These are phyloP conservation scores for Regulus satrapa DNA, from an alignment of 2,113 vertebrate genomes.

Conservation along the genomic window DNA sequence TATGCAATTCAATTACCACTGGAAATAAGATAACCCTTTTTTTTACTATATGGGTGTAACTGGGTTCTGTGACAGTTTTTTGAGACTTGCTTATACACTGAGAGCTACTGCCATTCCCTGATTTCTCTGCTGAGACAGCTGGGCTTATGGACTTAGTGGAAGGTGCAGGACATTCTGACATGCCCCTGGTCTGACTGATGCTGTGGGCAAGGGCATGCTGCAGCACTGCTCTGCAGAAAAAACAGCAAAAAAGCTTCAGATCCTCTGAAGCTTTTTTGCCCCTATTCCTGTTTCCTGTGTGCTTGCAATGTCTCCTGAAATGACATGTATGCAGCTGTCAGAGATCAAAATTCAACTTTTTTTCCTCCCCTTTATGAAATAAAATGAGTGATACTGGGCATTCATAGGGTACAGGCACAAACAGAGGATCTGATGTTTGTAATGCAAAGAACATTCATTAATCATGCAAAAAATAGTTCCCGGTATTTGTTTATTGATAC, in stretches of 20 bases:
- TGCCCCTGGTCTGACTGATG: not conserved
- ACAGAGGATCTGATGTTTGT: not conserved
- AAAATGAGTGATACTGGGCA: not conserved
- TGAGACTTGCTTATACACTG: not conserved
- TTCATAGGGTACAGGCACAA: not conserved
- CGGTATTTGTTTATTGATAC: not conserved
- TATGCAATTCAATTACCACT: not conserved
- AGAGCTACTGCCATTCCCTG: not conserved
- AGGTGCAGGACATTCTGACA: not conserved
- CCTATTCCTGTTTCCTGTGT: not conserved
- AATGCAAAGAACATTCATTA: not conserved
- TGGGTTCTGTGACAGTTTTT: not conserved
- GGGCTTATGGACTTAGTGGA: not conserved
- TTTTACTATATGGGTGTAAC: accelerated
- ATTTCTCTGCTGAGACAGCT: accelerated
- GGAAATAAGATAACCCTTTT: not conserved
- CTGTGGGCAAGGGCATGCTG: not conserved
- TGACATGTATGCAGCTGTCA: accelerated
- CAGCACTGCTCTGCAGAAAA: not conserved
- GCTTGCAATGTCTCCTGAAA: not conserved
- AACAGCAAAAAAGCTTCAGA: not conserved
- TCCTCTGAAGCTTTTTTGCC: not conserved
- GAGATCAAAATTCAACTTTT: not conserved
- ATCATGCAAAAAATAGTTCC: not conserved
- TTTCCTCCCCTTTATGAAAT: not conserved